Conservation (phyloP, 92 coral and sea anemone species). For the Palythoa grandis region DNA sequence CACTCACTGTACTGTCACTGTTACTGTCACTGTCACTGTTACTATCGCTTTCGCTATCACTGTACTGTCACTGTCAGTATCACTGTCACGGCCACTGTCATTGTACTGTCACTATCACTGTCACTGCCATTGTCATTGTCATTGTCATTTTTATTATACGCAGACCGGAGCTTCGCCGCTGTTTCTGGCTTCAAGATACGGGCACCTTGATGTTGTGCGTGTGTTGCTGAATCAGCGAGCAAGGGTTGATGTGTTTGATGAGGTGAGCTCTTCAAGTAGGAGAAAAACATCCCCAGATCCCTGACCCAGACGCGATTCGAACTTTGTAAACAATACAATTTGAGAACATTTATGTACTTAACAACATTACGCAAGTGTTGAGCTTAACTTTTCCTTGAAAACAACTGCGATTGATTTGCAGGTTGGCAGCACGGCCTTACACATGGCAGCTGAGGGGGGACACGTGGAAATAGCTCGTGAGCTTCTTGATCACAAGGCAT, state of each 20-base stretch:
- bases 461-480: slow-evolving; percentile 87
- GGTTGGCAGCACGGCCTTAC: slow-evolving; percentile 97
- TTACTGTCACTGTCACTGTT: too few relatives aligned
- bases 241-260: slow-evolving; percentile 90
- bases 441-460: slow-evolving; percentile 88
- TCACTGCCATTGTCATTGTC: not conserved
- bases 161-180: slow-evolving; percentile 88
- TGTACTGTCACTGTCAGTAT: too few relatives aligned
- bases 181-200: slow-evolving; percentile 86
- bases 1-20: too few relatives aligned
- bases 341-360: too few relatives aligned
- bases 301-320: too few relatives aligned
- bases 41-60: too few relatives aligned
- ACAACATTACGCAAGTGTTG: not conserved
- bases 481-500: slow-evolving; percentile 81
- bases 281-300: too few relatives aligned
- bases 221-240: slow-evolving; percentile 79
- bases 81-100: not conserved
- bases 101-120: not conserved
- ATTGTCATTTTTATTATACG: not conserved
- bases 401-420: slow-evolving; percentile 17
- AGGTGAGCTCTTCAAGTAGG: slow-evolving; percentile 52
- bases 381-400: not conserved
- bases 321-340: too few relatives aligned
- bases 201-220: slow-evolving; percentile 86